Conservation (phyloP, 2,113 vertebrate species). For the Cervus canadensis region DNA sequence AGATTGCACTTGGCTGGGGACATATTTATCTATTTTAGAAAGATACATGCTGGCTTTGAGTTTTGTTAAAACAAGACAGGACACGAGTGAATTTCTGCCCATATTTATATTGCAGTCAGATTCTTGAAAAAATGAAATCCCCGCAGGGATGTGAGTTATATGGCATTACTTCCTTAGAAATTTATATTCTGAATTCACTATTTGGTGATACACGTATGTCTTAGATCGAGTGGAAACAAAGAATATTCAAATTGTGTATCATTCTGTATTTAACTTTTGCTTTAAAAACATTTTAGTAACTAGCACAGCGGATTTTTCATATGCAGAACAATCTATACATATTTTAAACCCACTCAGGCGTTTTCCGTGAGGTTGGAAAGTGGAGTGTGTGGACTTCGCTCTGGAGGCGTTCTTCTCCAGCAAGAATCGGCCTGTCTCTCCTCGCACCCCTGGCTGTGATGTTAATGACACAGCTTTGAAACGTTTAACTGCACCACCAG, state of each 20-base stretch:
- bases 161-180: background rate
- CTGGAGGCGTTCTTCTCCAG: background rate
- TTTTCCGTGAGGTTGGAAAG: background rate
- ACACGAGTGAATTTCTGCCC: background rate
- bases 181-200: background rate
- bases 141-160: background rate
- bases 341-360: background rate
- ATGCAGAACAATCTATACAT: background rate
- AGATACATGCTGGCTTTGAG: background rate
- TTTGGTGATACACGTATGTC: background rate
- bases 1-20: background rate
- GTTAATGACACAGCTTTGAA: slow-evolving; percentile 79
- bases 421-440: background rate
- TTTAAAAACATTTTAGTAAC: background rate
- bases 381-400: background rate
- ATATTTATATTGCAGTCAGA: background rate
- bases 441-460: slow-evolving; percentile 53
- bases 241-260: background rate
- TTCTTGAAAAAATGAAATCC: background rate
- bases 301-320: background rate
- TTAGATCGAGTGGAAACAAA: background rate
- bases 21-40: slow-evolving; percentile 13
- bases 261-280: background rate
- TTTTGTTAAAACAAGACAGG: background rate
- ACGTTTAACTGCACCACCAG: slow-evolving; percentile 80